Evolutionary conservation across 2,113 vertebrate genomes (phyloP).

Genomic region (Etia nguti): DNA sequence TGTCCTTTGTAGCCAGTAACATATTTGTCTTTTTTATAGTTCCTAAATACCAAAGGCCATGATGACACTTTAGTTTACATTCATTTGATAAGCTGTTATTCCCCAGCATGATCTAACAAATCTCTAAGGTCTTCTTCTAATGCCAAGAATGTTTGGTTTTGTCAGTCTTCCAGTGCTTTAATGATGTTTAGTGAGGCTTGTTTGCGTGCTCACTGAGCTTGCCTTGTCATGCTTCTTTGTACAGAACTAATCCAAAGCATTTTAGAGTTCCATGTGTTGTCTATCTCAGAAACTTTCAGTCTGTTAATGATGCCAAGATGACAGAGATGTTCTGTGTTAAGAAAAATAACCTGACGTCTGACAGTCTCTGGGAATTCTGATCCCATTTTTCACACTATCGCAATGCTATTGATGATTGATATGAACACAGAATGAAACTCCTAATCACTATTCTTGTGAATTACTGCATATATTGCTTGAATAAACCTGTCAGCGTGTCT

Average conservation of each 20-base stretch:
- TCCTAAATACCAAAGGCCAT: background rate
- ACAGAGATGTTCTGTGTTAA: background rate
- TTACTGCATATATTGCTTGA: background rate
- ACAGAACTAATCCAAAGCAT: background rate
- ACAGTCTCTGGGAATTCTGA: background rate
- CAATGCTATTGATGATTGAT: background rate
- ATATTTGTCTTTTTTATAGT: background rate
- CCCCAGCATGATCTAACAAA: background rate
- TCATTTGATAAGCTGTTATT: background rate
- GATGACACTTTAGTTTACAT: background rate
- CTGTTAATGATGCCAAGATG: background rate
- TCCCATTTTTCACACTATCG: background rate
- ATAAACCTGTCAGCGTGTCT: background rate
- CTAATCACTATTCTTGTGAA: background rate
- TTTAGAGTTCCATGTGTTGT: background rate
- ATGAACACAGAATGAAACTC: background rate
- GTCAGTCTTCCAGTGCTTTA: background rate
- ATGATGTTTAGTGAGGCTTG: background rate
- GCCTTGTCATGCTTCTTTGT: background rate
- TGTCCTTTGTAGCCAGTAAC: background rate
- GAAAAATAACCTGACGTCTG: background rate
- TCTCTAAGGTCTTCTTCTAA: background rate
- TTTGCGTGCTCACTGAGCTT: background rate
- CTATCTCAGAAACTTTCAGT: background rate
- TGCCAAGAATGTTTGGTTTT: background rate